These are phyloP conservation scores for Philopotamus ludificatus DNA, from an alignment of 1,140 invertebrate species.

Conservation along the genomic window DNA sequence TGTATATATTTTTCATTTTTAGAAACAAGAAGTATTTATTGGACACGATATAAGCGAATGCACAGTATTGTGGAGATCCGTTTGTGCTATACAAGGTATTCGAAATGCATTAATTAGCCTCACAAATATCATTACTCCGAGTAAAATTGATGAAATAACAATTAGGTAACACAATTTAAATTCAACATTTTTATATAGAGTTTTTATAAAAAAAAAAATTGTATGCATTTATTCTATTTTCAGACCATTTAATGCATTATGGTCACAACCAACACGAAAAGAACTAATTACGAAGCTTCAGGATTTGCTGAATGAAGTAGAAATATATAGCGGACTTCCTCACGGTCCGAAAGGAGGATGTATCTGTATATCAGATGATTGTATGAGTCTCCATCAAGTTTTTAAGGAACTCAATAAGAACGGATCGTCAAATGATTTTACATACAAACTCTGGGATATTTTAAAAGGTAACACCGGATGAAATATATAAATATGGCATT, in stretches of 20 bases:
- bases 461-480: constrained; percentile 47
- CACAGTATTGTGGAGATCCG: constrained; percentile 52
- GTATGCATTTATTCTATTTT: constrained; percentile 2
- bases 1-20: background rate
- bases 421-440: constrained; percentile 54
- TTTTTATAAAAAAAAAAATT: constrained; percentile 6
- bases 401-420: constrained; percentile 42
- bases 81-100: constrained; percentile 51
- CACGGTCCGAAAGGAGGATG: constrained; percentile 50
- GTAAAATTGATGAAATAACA: constrained; percentile 23
- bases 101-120: constrained; percentile 52
- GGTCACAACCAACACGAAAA: constrained; percentile 14
- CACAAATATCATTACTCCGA: constrained; percentile 45
- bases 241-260: constrained; percentile 24
- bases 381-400: constrained; percentile 46
- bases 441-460: constrained; percentile 55
- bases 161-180: constrained; percentile 24
- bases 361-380: constrained; percentile 48
- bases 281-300: constrained; percentile 43
- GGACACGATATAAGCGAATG: constrained; percentile 52
- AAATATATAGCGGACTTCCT: constrained; percentile 51
- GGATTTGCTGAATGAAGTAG: constrained; percentile 50
- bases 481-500: background rate
- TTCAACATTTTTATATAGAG: background rate
- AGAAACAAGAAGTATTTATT: constrained; percentile 49